phyloP scores from a whole-genome alignment of 2,113 vertebrate species.

The Patagioenas fasciata region DNA sequence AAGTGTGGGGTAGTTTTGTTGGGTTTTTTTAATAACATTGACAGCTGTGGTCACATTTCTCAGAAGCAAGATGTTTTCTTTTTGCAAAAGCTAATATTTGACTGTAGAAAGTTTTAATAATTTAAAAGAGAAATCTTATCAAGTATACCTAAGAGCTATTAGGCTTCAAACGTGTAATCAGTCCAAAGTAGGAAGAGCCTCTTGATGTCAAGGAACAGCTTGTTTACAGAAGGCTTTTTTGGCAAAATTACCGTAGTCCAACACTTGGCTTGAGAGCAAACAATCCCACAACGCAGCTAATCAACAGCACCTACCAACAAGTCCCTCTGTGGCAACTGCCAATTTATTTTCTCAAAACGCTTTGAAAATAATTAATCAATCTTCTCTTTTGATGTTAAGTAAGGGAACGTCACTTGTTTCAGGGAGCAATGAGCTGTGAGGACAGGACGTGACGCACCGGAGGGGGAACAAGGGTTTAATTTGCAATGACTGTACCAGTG shows the following conservation, averaged over 20 bases:
- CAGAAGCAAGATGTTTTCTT: not conserved
- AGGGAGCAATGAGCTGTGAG: rapidly evolving
- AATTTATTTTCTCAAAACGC: not conserved
- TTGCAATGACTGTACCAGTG: not conserved
- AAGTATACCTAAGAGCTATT: not conserved
- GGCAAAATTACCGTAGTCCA: not conserved
- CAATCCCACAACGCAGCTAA: not conserved
- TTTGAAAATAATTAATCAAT: not conserved
- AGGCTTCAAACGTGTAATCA: conserved; percentile 3
- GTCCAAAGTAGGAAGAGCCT: not conserved
- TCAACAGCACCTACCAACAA: not conserved
- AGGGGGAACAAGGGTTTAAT: not conserved
- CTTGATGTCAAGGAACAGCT: conserved; percentile 21
- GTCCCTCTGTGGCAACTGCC: not conserved
- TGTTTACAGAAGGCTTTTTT: conserved; percentile 9
- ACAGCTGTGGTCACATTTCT: not conserved
- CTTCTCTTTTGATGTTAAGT: not conserved
- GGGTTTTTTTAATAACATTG: not conserved
- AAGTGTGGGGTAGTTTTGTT: not conserved
- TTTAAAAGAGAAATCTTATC: conserved; percentile 14
- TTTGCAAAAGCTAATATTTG: not conserved
- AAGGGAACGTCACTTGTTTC: not conserved
- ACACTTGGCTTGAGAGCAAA: not conserved
- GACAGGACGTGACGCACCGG: not conserved
- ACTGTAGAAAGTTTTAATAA: not conserved